Conservation (phyloP, 1,140 invertebrate genomes). For the Aphidius ervi region DNA sequence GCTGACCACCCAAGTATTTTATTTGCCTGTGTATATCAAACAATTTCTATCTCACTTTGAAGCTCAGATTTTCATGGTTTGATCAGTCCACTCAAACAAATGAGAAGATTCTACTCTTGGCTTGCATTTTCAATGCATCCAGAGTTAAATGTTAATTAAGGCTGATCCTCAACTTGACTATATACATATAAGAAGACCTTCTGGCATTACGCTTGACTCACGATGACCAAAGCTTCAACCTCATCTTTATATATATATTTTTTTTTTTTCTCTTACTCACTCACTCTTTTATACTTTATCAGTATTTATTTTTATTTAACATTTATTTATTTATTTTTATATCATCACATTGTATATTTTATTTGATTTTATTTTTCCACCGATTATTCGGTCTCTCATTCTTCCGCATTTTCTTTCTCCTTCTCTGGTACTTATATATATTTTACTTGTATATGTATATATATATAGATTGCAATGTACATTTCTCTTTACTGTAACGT, state of each 20-base stretch:
- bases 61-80: not conserved
- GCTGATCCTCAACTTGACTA: slow-evolving; percentile 43
- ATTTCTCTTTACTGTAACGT: not conserved
- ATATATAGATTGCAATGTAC: not conserved
- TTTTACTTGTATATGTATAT: too few species aligned
- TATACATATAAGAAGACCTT: slow-evolving; percentile 33
- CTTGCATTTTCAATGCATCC: slow-evolving; percentile 27
- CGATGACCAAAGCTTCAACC: slow-evolving; percentile 26
- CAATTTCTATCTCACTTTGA: slow-evolving; percentile 20
- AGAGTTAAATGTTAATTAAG: slow-evolving; percentile 55
- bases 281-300: slow-evolving; percentile 1
- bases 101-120: slow-evolving; percentile 18
- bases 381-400: too few species aligned
- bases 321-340: not conserved
- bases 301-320: not conserved
- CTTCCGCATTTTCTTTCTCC: not conserved
- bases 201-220: slow-evolving; percentile 39
- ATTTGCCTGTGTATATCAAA: slow-evolving; percentile 11
- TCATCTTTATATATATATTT: slow-evolving; percentile 14
- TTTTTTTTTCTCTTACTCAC: slow-evolving; percentile 13
- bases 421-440: not conserved
- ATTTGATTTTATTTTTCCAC: not conserved
- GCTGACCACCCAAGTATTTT: slow-evolving; percentile 42
- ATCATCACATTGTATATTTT: not conserved
- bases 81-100: too few species aligned